Conservation (phyloP, 2,888 invertebrate genomes). For the Atherix ibis region DNA sequence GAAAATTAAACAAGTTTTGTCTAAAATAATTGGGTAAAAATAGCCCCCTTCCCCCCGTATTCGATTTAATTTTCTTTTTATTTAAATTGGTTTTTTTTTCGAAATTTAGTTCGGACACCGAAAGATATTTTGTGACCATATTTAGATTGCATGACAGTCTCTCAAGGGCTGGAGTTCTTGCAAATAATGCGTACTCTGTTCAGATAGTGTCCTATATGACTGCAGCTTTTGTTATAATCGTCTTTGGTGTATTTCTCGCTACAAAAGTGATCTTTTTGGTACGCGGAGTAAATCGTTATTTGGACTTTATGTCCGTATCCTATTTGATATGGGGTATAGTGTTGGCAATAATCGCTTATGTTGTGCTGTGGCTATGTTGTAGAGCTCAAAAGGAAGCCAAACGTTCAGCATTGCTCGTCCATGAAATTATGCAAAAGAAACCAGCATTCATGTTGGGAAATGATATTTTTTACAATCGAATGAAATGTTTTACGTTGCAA, state of each 20-base stretch:
- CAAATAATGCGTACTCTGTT: constrained; percentile 24
- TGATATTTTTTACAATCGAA: constrained; percentile 31
- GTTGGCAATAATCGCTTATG: constrained; percentile 22
- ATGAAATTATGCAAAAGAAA: constrained; percentile 33
- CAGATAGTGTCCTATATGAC: constrained; percentile 30
- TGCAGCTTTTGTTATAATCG: constrained; percentile 25
- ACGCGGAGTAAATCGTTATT: constrained; percentile 19
- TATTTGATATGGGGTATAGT: constrained; percentile 25
- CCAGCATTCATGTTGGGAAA: constrained; percentile 31
- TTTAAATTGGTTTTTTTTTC: neutral
- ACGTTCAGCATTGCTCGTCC: constrained; percentile 30
- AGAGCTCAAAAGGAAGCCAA: constrained; percentile 26
- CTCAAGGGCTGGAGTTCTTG: constrained; percentile 22
- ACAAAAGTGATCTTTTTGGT: constrained; percentile 28
- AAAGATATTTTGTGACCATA: constrained; percentile 24
- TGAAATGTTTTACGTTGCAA: constrained; percentile 32
- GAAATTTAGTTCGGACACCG: constrained; percentile 11
- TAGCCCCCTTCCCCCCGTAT: too few species aligned
- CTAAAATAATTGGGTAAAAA: too few species aligned
- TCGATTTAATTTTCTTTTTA: neutral
- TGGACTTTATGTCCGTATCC: constrained; percentile 24
- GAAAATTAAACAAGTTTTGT: too few species aligned
- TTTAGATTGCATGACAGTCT: constrained; percentile 29
- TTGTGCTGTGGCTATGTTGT: constrained; percentile 25
- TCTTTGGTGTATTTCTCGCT: constrained; percentile 29